phyloP scores from a whole-genome alignment of 2,113 vertebrate genomes.

The Sakesphorus luctuosus region DNA sequence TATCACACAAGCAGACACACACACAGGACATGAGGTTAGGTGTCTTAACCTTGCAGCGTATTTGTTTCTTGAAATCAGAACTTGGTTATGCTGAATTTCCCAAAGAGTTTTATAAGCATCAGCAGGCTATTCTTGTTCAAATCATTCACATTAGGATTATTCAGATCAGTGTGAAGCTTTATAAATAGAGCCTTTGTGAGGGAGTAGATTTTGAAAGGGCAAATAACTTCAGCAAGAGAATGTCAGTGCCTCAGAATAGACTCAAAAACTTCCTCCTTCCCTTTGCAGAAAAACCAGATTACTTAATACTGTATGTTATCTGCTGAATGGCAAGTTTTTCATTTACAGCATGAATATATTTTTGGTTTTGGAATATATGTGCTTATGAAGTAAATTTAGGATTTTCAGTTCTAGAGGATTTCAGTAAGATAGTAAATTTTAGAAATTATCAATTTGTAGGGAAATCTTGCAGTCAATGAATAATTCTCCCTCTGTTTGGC shows the following conservation, averaged over 20 bases:
- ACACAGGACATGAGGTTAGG: not conserved
- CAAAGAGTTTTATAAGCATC: not conserved
- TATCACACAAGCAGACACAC: not conserved
- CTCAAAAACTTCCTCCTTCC: not conserved
- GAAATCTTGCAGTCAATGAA: not conserved
- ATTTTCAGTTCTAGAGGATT: not conserved
- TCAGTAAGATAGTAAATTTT: not conserved
- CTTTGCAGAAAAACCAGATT: not conserved
- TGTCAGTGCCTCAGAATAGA: not conserved
- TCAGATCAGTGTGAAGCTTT: not conserved
- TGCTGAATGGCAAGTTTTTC: not conserved
- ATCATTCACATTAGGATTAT: not conserved
- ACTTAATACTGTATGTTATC: not conserved
- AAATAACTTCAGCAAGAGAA: not conserved
- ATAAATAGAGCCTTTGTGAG: not conserved
- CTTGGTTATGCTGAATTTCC: not conserved
- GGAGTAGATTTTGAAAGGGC: not conserved
- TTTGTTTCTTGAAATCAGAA: not conserved
- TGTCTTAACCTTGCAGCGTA: not conserved
- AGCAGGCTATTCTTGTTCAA: not conserved
- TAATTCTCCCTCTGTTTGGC: not conserved
- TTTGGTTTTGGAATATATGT: not conserved
- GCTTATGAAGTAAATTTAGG: not conserved
- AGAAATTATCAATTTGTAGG: not conserved
- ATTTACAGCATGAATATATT: not conserved